Evolutionary conservation across 2,113 vertebrate genomes (phyloP), one percentile per base, ranked within the genome.

Genomic region (Pristiophorus japonicus): DNA sequence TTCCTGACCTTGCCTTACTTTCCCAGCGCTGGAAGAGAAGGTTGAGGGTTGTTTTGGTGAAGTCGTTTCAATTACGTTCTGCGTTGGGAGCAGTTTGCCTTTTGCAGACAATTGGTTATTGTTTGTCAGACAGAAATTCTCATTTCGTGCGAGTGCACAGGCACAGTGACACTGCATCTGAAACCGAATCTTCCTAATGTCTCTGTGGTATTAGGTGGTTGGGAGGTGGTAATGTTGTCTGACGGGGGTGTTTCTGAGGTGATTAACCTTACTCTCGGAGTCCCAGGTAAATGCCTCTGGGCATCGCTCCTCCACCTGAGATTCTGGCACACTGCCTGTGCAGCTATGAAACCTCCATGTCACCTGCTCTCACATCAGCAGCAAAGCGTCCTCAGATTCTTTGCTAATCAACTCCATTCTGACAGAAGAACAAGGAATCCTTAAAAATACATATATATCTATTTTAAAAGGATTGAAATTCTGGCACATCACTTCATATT

Each of bases 281-380:
- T 92, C 88, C 34, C 59, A 92, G 88, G 59, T 63, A 63, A 92
- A 38, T 92, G 88, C 88, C 59, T 63, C 10, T 92, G 88, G 88
- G 88, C 88, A 63, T 92, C 62, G 62, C 51, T 18, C 55, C 62
- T 62, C 55, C 87, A 91, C 88, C 88, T 92, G 88, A 92, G 88
- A 92, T 92, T 92, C 59, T 92, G 88, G 88, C 88, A 92, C 55
- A 22, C 55, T 92, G 88, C 88, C 55, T 92, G 88, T 92, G 59
- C 88, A 63, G 88, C 88, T 92, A 63, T 63, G 55, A 92, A 38
- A 92, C n/a, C 88, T 63, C n/a, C 7, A 34, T 20, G 59, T 63
- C 88, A 63, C 88, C 88, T 92, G 16, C 88, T 63, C 34, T 38
- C 20, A 63, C 18, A 63, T 4, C 88, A 92, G n/a, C 30, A 63